phyloP scores from a whole-genome alignment of 2,113 vertebrate species.

The Paedocypris sp. region DNA sequence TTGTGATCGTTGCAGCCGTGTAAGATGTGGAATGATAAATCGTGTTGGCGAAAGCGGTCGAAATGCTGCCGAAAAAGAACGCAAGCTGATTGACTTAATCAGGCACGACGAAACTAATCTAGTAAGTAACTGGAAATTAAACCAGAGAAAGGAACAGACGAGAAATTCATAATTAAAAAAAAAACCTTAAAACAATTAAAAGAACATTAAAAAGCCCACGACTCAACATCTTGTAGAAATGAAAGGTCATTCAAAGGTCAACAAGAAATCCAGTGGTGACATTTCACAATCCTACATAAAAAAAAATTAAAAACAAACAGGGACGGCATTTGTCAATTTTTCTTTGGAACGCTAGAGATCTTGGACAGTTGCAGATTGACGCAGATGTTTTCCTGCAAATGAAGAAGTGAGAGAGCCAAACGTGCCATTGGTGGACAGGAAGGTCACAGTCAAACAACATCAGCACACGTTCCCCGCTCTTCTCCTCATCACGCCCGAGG shows the following conservation, averaged over 20 bases:
- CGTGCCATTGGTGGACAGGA: slow-evolving; percentile 10
- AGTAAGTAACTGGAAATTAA: too few species aligned
- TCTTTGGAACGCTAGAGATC: slow-evolving; percentile 63
- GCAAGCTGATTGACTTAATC: slow-evolving; percentile 36
- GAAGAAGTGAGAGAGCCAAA: neutral
- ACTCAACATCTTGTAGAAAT: too few species aligned
- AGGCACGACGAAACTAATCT: slow-evolving; percentile 45
- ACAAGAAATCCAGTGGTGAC: too few species aligned
- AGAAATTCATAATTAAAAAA: slow-evolving; percentile 28
- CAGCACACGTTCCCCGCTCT: slow-evolving; percentile 10
- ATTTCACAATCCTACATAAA: too few species aligned
- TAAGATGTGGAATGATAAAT: slow-evolving; percentile 57
- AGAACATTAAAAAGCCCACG: too few species aligned
- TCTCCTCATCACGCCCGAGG: slow-evolving; percentile 1
- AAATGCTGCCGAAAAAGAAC: slow-evolving; percentile 32
- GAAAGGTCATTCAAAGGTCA: too few species aligned
- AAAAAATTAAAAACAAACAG: too few species aligned
- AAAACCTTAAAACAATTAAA: slow-evolving; percentile 33
- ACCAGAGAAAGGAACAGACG: slow-evolving; percentile 17
- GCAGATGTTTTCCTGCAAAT: neutral
- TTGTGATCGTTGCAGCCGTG: slow-evolving; percentile 60
- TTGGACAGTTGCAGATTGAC: neutral
- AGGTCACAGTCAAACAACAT: slow-evolving; percentile 18
- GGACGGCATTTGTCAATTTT: slow-evolving; percentile 30
- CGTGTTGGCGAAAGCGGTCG: slow-evolving; percentile 37